Conservation (phyloP, 2,888 invertebrate genomes). For the Iphiclides podalirius region DNA sequence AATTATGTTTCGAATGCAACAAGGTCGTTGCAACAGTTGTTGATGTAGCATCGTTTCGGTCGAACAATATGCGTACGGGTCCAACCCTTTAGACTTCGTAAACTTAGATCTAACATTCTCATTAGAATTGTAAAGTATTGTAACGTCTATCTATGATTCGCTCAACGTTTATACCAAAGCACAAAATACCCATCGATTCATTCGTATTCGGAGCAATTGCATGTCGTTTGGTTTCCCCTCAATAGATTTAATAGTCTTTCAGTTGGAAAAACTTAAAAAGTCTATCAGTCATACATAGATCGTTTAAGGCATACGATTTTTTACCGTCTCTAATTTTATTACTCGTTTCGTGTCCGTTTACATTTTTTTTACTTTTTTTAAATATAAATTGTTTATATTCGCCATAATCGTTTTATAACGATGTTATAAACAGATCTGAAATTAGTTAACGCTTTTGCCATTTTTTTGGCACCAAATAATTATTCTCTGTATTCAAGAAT, state of each 20-base stretch:
- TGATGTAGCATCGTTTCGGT: conserved; percentile 54
- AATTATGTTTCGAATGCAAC: conserved; percentile 59
- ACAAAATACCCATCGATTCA: conserved; percentile 78
- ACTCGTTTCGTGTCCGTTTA: conserved; percentile 20
- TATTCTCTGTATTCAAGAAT: conserved; percentile 6
- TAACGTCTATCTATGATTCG: conserved; percentile 72
- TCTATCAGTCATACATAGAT: conserved; percentile 57
- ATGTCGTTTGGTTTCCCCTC: conserved; percentile 58
- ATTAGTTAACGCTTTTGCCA: conserved; percentile 35
- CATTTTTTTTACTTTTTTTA: conserved; percentile 34
- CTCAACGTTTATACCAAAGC: conserved; percentile 80
- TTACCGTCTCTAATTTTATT: conserved; percentile 28
- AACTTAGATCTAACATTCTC: conserved; percentile 73
- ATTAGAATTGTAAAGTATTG: conserved; percentile 72
- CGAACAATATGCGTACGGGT: conserved; percentile 74
- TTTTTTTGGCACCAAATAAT: conserved; percentile 29
- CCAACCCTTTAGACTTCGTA: conserved; percentile 77
- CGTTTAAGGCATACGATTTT: conserved; percentile 39
- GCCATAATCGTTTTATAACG: conserved; percentile 20
- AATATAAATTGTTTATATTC: conserved; percentile 6
- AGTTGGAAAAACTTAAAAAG: conserved; percentile 71
- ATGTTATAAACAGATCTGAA: conserved; percentile 54
- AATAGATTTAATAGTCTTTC: conserved; percentile 79
- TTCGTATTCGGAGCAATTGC: conserved; percentile 67
- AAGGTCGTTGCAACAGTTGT: conserved; percentile 60